phyloP scores from a whole-genome alignment of 2,113 vertebrate genomes.

The Grallaria varia region DNA sequence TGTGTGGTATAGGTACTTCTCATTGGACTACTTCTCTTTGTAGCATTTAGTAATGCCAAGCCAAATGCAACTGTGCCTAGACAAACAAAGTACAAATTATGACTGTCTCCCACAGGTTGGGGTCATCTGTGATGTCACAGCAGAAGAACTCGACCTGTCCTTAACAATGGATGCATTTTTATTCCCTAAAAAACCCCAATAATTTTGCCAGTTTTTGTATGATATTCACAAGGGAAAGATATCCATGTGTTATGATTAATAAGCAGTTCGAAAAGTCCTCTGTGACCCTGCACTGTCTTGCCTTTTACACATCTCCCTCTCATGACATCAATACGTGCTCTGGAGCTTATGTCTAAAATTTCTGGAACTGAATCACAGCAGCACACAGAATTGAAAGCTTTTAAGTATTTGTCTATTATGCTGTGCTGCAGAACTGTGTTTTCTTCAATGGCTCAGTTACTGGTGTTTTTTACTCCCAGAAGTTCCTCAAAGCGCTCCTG shows the following conservation, averaged over 20 bases:
- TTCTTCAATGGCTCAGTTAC: neutral
- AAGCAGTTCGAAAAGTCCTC: neutral
- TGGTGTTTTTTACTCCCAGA: neutral
- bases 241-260: neutral
- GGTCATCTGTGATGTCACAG: neutral
- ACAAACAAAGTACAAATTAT: neutral
- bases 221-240: neutral
- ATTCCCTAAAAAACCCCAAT: neutral
- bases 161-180: neutral
- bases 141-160: neutral
- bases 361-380: neutral
- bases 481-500: neutral
- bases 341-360: neutral
- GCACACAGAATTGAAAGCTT: neutral
- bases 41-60: neutral
- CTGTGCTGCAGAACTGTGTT: neutral
- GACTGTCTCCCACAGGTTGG: neutral
- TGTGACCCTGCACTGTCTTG: neutral
- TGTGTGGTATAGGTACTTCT: neutral
- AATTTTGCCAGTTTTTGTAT: neutral
- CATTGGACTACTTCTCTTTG: neutral
- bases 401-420: neutral
- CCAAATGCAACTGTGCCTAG: neutral
- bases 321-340: neutral
- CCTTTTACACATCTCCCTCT: neutral